These are phyloP conservation scores for Heliangelus exortis DNA, from an alignment of 2,797 vertebrate species.

Conservation along the genomic window DNA sequence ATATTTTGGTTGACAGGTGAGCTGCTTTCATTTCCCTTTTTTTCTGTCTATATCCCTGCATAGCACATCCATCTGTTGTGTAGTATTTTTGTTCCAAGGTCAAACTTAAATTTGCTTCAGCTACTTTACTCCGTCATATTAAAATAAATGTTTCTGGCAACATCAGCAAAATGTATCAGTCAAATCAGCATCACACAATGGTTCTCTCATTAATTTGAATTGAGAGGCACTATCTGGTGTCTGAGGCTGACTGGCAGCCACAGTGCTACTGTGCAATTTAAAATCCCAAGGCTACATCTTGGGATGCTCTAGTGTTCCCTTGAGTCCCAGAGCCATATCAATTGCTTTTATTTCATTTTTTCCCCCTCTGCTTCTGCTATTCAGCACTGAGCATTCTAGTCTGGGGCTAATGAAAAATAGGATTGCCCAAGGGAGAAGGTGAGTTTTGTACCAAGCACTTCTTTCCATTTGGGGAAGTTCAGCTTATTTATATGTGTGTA, in stretches of 20 bases:
- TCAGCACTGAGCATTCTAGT: neutral
- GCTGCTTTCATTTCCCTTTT: neutral
- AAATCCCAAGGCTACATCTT: neutral
- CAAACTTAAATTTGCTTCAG: neutral
- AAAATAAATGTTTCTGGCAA: conserved; percentile 7
- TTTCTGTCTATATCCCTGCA: neutral
- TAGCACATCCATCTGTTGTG: neutral
- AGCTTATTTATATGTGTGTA: neutral
- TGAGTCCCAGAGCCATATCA: neutral
- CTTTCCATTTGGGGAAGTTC: neutral
- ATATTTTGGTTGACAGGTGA: neutral
- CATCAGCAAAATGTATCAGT: neutral
- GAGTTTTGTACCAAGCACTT: neutral
- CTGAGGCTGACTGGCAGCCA: neutral
- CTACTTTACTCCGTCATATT: neutral
- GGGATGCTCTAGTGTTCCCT: neutral
- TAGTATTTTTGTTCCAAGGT: neutral
- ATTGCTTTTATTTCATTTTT: neutral
- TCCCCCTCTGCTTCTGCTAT: neutral
- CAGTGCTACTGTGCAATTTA: neutral
- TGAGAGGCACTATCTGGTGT: neutral
- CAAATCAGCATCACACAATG: neutral
- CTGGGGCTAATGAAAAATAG: neutral
- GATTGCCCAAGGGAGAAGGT: neutral
- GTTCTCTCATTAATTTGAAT: neutral